phyloP scores from a whole-genome alignment of 2,113 vertebrate species.

The Acanthochromis polyacanthus region DNA sequence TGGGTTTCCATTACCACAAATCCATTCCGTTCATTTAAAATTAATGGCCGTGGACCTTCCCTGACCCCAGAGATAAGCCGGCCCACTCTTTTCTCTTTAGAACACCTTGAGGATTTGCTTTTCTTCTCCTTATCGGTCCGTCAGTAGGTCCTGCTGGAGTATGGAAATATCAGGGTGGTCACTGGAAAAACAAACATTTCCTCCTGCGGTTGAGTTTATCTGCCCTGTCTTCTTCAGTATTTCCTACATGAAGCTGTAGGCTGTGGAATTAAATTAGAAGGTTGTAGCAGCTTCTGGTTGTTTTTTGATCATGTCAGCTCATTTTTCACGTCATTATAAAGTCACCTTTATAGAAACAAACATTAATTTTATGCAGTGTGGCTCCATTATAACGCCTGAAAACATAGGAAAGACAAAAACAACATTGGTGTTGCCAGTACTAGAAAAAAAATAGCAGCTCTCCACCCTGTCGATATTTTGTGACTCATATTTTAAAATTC shows the following conservation, averaged over 20 bases:
- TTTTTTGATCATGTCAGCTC: too few species aligned
- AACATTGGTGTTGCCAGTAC: too few species aligned
- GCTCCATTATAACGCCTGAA: too few species aligned
- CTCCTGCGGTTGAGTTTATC: not conserved
- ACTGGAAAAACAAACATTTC: not conserved
- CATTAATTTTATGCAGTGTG: too few species aligned
- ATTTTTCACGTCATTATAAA: too few species aligned
- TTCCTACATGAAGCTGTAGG: not conserved
- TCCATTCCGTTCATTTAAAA: slow-evolving; percentile 82
- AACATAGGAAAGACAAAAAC: too few species aligned
- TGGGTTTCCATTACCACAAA: slow-evolving; percentile 80
- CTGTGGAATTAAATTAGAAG: too few species aligned
- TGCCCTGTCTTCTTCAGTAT: not conserved
- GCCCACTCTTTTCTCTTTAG: slow-evolving; percentile 38
- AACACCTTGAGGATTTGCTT: slow-evolving; percentile 57
- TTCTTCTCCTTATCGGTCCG: slow-evolving; percentile 33
- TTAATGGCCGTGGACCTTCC: slow-evolving; percentile 76
- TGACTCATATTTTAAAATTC: too few species aligned
- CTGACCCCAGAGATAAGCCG: slow-evolving; percentile 71
- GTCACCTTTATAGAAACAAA: too few species aligned
- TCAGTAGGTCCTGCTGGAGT: slow-evolving; percentile 6
- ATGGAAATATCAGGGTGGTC: slow-evolving; percentile 9
- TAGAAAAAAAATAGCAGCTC: too few species aligned
- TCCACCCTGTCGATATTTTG: too few species aligned
- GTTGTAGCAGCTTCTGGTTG: too few species aligned